These are phyloP conservation scores for Orthonyx spaldingii DNA, from an alignment of 2,113 vertebrate species.

Conservation along the genomic window DNA sequence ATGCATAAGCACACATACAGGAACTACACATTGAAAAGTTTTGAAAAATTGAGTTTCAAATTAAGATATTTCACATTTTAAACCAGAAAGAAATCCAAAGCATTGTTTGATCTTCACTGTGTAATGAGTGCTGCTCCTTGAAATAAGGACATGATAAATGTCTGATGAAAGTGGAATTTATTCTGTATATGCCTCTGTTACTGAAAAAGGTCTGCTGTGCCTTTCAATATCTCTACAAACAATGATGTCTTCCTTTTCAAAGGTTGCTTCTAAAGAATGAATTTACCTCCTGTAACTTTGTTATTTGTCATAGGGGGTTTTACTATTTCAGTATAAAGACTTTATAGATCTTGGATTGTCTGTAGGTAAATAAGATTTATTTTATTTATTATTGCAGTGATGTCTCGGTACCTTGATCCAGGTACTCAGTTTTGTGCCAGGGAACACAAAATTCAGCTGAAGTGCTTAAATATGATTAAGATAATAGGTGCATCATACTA, in stretches of 20 bases:
- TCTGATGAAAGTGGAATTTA: background rate
- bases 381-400: background rate
- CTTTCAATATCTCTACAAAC: background rate
- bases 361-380: background rate
- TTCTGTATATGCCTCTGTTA: background rate
- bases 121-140: background rate
- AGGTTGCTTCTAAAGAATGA: background rate
- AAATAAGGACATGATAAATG: background rate
- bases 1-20: background rate
- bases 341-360: background rate
- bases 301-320: background rate
- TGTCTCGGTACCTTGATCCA: background rate
- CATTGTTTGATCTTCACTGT: background rate
- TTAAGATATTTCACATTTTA: background rate
- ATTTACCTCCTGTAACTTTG: background rate
- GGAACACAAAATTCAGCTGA: background rate
- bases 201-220: background rate
- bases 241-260: background rate
- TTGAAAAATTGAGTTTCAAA: background rate
- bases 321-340: background rate
- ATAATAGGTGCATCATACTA: background rate
- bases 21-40: background rate
- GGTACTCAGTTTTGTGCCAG: background rate
- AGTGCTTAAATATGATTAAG: background rate
- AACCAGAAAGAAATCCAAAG: background rate